These are phyloP conservation scores for Nothobranchius kuhntae DNA, from an alignment of 2,113 vertebrate species.

Conservation along the genomic window DNA sequence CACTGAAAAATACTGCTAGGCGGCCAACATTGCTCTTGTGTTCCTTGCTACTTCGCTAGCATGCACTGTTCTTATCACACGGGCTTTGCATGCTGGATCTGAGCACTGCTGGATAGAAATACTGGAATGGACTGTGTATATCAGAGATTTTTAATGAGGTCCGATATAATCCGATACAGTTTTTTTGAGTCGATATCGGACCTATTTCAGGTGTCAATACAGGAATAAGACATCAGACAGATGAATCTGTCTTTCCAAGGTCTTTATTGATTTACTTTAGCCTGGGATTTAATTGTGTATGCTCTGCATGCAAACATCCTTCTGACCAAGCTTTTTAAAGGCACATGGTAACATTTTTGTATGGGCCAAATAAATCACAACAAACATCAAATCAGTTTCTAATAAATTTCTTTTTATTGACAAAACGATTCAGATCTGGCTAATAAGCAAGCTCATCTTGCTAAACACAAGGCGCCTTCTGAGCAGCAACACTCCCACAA, in stretches of 20 bases:
- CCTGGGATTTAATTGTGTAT: slow-evolving; percentile 1
- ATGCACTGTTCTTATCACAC: too few species aligned
- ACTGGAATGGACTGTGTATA: too few species aligned
- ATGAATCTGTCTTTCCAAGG: slow-evolving; percentile 13
- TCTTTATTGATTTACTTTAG: slow-evolving; percentile 39
- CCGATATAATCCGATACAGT: too few species aligned
- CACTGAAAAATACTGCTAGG: too few species aligned
- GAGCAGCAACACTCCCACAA: slow-evolving; percentile 10
- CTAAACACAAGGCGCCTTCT: neutral
- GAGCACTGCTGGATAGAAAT: too few species aligned
- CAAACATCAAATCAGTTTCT: slow-evolving; percentile 7
- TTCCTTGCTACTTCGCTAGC: too few species aligned
- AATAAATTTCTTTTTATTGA: neutral
- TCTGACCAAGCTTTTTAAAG: neutral
- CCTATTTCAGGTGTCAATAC: too few species aligned
- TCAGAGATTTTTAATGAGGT: too few species aligned
- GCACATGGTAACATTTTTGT: neutral
- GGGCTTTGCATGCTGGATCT: too few species aligned
- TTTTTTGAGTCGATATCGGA: too few species aligned
- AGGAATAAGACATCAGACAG: too few species aligned
- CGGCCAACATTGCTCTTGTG: too few species aligned
- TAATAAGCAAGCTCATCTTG: neutral
- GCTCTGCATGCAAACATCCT: slow-evolving; percentile 11
- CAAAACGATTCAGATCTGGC: neutral
- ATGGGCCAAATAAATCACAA: neutral